phyloP scores from a whole-genome alignment of 2,113 vertebrate genomes.

The Poeciliopsis prolifica region DNA sequence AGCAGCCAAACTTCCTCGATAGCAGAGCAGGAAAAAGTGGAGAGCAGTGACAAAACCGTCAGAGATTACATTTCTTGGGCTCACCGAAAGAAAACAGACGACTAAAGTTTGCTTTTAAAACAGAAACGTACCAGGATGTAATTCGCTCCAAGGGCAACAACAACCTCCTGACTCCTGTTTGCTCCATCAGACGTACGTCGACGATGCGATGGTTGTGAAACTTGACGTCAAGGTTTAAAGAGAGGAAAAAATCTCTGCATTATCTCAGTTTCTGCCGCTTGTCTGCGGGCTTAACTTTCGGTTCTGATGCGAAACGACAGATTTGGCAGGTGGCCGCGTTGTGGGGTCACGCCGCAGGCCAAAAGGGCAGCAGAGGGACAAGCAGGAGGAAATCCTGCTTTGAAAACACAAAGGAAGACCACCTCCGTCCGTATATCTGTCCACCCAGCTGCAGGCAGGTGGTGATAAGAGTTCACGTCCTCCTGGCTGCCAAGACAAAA shows the following conservation, averaged over 20 bases:
- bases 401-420: constrained; percentile 63
- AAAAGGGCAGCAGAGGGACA: constrained; percentile 30
- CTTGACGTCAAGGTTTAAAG: background rate
- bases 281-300: background rate
- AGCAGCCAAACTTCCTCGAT: constrained; percentile 26
- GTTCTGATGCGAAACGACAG: constrained; percentile 1
- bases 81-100: background rate
- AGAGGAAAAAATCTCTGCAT: background rate
- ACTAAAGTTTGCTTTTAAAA: background rate
- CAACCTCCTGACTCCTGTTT: background rate
- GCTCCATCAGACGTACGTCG: background rate
- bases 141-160: background rate
- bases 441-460: constrained; percentile 46
- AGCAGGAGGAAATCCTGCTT: constrained; percentile 75
- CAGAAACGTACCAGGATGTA: background rate
- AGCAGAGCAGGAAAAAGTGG: constrained; percentile 42
- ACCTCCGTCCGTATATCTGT: constrained; percentile 29
- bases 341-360: constrained; percentile 26
- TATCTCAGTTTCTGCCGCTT: background rate
- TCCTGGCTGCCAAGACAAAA: constrained; percentile 32
- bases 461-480: constrained; percentile 26
- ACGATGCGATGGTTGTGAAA: background rate
- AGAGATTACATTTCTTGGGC: background rate
- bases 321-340: constrained; percentile 7
- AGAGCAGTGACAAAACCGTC: constrained; percentile 14